These are phyloP conservation scores for Ptychodera flava DNA, from an alignment of 35 echinoderm and acorn worm species.

Conservation along the genomic window DNA sequence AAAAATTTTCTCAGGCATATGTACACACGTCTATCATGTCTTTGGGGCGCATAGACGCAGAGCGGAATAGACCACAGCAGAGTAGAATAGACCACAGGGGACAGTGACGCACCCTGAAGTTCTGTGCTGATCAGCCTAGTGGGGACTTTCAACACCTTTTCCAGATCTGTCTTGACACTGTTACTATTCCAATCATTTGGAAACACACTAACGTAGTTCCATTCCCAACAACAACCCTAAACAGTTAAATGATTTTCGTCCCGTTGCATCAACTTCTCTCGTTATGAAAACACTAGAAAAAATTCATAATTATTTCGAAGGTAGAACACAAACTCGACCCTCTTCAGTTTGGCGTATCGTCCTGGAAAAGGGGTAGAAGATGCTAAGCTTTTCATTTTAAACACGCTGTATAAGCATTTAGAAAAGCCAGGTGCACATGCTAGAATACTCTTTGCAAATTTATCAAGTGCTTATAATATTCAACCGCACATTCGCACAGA, in stretches of 20 bases:
- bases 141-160: neutral
- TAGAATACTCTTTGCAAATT: neutral
- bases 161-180: neutral
- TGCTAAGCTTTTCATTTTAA: neutral
- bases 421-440: neutral
- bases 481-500: neutral
- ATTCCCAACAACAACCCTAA: neutral
- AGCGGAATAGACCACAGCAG: no score
- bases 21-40: no score
- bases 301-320: neutral
- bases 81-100: no score
- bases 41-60: no score
- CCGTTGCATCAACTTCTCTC: neutral
- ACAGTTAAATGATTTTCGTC: neutral
- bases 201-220: neutral
- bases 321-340: neutral
- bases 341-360: neutral
- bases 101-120: no score
- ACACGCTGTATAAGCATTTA: neutral
- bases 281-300: conserved; percentile 3
- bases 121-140: neutral
- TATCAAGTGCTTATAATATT: neutral
- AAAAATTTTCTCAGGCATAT: no score
- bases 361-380: neutral
- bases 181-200: neutral